Evolutionary conservation across 2,113 vertebrate species (phyloP), one percentile per base, ranked within the genome.

Genomic region (Lophura nycthemera): DNA sequence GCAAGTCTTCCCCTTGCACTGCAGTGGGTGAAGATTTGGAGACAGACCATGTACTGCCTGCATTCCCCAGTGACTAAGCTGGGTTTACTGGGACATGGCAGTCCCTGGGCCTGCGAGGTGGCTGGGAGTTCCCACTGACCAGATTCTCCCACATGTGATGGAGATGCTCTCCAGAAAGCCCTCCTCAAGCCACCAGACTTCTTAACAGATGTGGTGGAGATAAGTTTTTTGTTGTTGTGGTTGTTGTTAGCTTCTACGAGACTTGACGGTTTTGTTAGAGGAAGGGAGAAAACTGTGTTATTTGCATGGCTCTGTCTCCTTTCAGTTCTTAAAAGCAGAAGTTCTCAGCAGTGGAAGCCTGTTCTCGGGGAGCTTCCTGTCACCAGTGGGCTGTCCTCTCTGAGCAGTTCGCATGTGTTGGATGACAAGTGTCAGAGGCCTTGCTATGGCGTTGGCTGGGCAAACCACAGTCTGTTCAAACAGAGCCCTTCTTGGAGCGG

Each of bases 251-350:
- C 32, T 83, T 80, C 42, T 84, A 25, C 2, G 8, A 21, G 18
- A 36, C 24, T 40, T 48, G 43, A 4, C 48, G 7, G 38, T 61
- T 74, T 50, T 43, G 27, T 50, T 69, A 45, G 72, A 64, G 38
- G 71, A 80, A n/a, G 66, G 20, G 16, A 10, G 43, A 43, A 75
- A 67, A 43, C 47, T 42, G 57, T 57, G 57, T 57, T 78, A 40
- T 57, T 79, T 47, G 47, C n/a, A 18, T 45, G 61, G 18, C 77
- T 81, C 34, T 2, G 2, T 80, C 27, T 76, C 47, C 27, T 83
- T 63, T 52, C 43, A 52, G 11, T 60, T 90, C 95, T 90, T 83
- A 59, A 78, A 89, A 95, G 60, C 22, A 78, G 43, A 70, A 73
- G 22, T 89, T 86, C 24, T 88, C 21, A 75, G 79, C 61, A 70